Evolutionary conservation across 53 echinoderm and acorn worm genomes (phyloP).

Genomic region (Pentamera pediparva): DNA sequence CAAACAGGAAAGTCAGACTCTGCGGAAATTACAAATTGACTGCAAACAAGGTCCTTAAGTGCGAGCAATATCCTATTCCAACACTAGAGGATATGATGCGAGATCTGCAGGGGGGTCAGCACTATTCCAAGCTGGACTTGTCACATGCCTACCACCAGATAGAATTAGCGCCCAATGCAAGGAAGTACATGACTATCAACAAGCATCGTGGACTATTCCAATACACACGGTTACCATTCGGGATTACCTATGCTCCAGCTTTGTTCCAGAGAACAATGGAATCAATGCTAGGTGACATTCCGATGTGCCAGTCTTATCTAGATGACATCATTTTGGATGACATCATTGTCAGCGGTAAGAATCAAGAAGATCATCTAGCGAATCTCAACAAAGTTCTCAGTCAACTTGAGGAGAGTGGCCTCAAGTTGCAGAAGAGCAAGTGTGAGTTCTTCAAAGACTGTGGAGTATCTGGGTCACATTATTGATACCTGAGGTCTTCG

Average conservation of each 20-base stretch:
- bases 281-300: constrained; percentile 31
- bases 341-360: constrained; percentile 53
- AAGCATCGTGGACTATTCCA: constrained; percentile 40
- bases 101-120: constrained; percentile 37
- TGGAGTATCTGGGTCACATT: constrained; percentile 45
- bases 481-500: constrained; percentile 34
- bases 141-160: constrained; percentile 43
- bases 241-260: constrained; percentile 28
- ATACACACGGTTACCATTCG: constrained; percentile 34
- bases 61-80: constrained; percentile 23
- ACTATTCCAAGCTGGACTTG: constrained; percentile 38
- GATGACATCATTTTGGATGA: constrained; percentile 77
- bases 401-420: constrained; percentile 22
- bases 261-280: constrained; percentile 49
- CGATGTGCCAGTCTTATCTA: constrained; percentile 44
- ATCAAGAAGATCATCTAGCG: constrained; percentile 41
- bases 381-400: constrained; percentile 38
- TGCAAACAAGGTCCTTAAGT: constrained; percentile 39
- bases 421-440: constrained; percentile 45
- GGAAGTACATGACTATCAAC: constrained; percentile 37
- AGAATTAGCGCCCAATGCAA: constrained; percentile 12
- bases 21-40: constrained; percentile 51
- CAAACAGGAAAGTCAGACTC: constrained; percentile 32
- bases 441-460: constrained; percentile 45
- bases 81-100: constrained; percentile 32